Conservation (phyloP, 2,888 invertebrate species). For the Blomia tropicalis region DNA sequence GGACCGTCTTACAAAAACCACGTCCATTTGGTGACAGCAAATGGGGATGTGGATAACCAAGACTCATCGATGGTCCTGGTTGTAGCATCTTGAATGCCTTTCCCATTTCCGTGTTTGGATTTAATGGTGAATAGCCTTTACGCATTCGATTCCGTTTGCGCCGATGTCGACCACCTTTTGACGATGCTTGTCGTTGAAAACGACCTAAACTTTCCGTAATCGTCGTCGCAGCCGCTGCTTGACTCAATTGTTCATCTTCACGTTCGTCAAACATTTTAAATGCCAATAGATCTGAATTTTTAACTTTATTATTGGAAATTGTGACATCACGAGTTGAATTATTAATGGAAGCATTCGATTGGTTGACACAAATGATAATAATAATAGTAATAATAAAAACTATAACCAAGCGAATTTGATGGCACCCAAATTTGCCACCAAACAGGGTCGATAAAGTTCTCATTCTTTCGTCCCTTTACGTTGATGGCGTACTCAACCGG, state of each 20-base stretch:
- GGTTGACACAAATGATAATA: too few species aligned
- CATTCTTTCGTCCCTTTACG: too few species aligned
- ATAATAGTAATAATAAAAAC: too few species aligned
- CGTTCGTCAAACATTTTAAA: not conserved
- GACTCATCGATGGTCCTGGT: not conserved
- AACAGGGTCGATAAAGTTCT: too few species aligned
- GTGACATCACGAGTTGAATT: too few species aligned
- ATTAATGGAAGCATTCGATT: too few species aligned
- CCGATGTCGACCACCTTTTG: not conserved
- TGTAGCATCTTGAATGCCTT: not conserved
- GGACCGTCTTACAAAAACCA: conserved; percentile 20
- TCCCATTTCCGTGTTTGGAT: not conserved
- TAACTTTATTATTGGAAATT: not conserved
- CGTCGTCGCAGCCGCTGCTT: not conserved
- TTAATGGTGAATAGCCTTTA: not conserved
- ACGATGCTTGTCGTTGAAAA: not conserved
- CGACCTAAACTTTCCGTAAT: not conserved
- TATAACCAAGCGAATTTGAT: too few species aligned
- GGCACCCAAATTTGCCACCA: too few species aligned
- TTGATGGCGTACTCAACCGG: too few species aligned
- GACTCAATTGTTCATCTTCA: not conserved
- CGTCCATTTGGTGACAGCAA: not conserved
- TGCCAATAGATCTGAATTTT: not conserved
- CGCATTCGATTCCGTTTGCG: not conserved
- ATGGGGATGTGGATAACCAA: not conserved